These are phyloP conservation scores for Philereme transversata DNA, from an alignment of 2,888 invertebrate species.

Conservation along the genomic window DNA sequence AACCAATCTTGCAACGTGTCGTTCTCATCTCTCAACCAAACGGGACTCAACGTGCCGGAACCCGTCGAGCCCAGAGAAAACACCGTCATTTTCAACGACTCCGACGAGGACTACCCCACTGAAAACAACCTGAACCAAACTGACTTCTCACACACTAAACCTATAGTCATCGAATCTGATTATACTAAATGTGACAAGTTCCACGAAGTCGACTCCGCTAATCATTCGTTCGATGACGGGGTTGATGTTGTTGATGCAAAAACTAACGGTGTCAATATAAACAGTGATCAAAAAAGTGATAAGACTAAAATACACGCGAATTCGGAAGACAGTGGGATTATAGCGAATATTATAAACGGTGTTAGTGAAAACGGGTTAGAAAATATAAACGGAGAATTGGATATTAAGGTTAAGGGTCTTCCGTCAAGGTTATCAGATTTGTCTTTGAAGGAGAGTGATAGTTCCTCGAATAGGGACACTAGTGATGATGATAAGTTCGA, in stretches of 20 bases:
- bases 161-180: slow-evolving; percentile 76
- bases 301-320: slow-evolving; percentile 69
- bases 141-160: slow-evolving; percentile 76
- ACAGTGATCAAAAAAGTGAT: slow-evolving; percentile 49
- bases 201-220: slow-evolving; percentile 66
- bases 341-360: slow-evolving; percentile 61
- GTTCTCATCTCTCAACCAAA: slow-evolving; percentile 71
- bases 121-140: slow-evolving; percentile 77
- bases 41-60: slow-evolving; percentile 72
- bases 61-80: slow-evolving; percentile 69
- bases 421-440: slow-evolving; percentile 67
- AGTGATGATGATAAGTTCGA: slow-evolving; percentile 74
- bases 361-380: slow-evolving; percentile 37
- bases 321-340: slow-evolving; percentile 76
- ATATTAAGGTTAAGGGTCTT: slow-evolving; percentile 53
- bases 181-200: slow-evolving; percentile 64
- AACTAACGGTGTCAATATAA: slow-evolving; percentile 45
- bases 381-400: slow-evolving; percentile 44
- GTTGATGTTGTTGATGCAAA: slow-evolving; percentile 71
- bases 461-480: slow-evolving; percentile 54
- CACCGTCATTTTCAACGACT: slow-evolving; percentile 66
- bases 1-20: slow-evolving; percentile 75
- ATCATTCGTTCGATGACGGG: slow-evolving; percentile 76
- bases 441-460: slow-evolving; percentile 68
- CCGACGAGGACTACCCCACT: slow-evolving; percentile 75